phyloP scores from a whole-genome alignment of 2,888 invertebrate species.

The Sycophila texana region DNA sequence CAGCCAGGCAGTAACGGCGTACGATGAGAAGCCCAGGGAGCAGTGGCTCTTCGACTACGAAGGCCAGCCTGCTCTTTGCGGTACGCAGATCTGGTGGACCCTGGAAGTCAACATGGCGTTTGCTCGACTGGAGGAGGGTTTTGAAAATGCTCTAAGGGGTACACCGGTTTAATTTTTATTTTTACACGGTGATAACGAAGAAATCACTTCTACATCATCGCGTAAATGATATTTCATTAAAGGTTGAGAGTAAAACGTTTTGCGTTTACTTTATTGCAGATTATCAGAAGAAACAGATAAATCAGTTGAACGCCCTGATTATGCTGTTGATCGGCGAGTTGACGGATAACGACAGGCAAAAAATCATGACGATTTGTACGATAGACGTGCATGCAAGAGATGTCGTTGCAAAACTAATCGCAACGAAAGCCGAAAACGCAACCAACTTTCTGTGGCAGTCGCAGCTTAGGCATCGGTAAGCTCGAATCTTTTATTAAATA shows the following conservation, averaged over 20 bases:
- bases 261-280: constrained; percentile 46
- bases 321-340: constrained; percentile 88
- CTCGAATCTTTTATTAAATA: neutral
- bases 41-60: constrained; percentile 95
- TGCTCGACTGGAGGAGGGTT: constrained; percentile 91
- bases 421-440: constrained; percentile 86
- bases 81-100: constrained; percentile 98
- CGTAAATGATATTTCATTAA: too few relatives aligned
- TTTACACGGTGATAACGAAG: neutral
- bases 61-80: constrained; percentile 92
- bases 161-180: neutral
- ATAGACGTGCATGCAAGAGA: constrained; percentile 96
- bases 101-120: constrained; percentile 94
- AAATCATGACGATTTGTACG: constrained; percentile 98
- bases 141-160: constrained; percentile 92
- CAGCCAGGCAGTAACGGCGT: constrained; percentile 86
- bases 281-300: constrained; percentile 91
- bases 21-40: constrained; percentile 92
- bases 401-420: constrained; percentile 92
- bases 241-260: neutral
- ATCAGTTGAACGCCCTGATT: constrained; percentile 90
- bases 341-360: constrained; percentile 89
- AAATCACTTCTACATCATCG: too few relatives aligned
- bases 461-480: constrained; percentile 84
- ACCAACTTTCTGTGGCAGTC: constrained; percentile 94